Evolutionary conservation across 1,140 invertebrate species (phyloP).

Genomic region (Cydia fagiglandana): DNA sequence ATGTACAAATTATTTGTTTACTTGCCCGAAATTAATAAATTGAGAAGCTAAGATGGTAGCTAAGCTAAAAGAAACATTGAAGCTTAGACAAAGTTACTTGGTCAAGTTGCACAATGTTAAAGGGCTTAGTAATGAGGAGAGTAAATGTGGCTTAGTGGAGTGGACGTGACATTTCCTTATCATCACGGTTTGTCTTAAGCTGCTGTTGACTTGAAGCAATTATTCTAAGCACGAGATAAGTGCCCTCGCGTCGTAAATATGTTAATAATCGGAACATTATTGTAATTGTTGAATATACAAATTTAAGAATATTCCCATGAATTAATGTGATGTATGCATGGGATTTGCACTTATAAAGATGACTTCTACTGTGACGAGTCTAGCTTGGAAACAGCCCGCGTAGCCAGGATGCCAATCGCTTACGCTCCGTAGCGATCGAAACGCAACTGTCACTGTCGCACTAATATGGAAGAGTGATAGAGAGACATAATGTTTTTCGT

Average conservation of each 20-base stretch:
- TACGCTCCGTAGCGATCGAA: too few species aligned
- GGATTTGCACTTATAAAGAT: neutral
- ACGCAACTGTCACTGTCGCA: too few species aligned
- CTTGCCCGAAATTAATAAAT: neutral
- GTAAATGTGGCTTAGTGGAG: slow-evolving; percentile 9
- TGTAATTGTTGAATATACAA: neutral
- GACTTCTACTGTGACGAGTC: neutral
- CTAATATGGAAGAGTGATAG: too few species aligned
- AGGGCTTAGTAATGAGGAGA: slow-evolving; percentile 2
- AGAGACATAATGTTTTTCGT: too few species aligned
- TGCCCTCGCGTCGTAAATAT: neutral
- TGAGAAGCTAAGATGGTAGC: neutral
- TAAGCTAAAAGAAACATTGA: neutral
- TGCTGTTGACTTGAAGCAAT: neutral
- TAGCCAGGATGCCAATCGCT: too few species aligned
- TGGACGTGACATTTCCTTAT: slow-evolving; percentile 27
- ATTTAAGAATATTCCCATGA: neutral
- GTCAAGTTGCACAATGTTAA: slow-evolving; percentile 5
- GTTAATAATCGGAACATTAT: neutral
- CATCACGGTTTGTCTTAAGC: slow-evolving; percentile 25
- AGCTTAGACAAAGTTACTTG: neutral
- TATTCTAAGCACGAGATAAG: neutral
- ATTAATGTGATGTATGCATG: too few species aligned
- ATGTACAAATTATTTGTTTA: too few species aligned
- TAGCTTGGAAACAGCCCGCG: too few species aligned